phyloP scores from a whole-genome alignment of 2,888 invertebrate species.

The Eudiplozoon nipponicum region DNA sequence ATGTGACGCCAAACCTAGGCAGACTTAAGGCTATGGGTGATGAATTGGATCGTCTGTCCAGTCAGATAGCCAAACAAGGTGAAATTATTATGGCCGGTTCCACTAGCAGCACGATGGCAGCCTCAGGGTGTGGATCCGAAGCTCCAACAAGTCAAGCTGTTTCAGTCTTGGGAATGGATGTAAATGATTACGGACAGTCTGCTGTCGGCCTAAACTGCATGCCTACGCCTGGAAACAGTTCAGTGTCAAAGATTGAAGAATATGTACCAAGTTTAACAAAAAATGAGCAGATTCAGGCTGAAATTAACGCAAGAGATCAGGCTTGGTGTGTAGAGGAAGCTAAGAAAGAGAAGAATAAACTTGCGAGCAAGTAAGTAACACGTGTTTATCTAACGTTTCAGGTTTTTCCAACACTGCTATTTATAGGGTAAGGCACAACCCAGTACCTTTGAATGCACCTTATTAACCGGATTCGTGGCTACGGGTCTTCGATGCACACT shows the following conservation, averaged over 20 bases:
- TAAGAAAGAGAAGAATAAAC: conserved; percentile 79
- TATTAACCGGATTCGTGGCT: too few species aligned
- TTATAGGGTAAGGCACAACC: too few species aligned
- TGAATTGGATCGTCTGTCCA: conserved; percentile 56
- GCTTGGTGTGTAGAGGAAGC: conserved; percentile 2
- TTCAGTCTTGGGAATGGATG: neutral
- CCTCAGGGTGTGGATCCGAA: neutral
- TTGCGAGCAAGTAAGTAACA: conserved; percentile 41
- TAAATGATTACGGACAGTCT: neutral
- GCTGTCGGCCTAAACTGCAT: too few species aligned
- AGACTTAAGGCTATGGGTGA: conserved; percentile 61
- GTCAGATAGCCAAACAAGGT: conserved; percentile 34
- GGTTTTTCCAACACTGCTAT: too few species aligned
- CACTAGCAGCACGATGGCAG: neutral
- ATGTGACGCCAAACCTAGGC: conserved; percentile 65
- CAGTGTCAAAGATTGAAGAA: neutral
- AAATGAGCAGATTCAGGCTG: neutral
- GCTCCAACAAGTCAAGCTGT: too few species aligned
- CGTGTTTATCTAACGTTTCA: too few species aligned
- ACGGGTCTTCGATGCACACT: too few species aligned
- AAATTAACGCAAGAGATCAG: conserved; percentile 1
- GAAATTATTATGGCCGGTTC: conserved; percentile 1
- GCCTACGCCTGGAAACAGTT: conserved; percentile 4
- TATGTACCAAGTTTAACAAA: neutral
- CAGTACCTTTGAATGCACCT: too few species aligned